These are phyloP conservation scores for Petroica traversi DNA, from an alignment of 2,113 vertebrate species.

Conservation along the genomic window DNA sequence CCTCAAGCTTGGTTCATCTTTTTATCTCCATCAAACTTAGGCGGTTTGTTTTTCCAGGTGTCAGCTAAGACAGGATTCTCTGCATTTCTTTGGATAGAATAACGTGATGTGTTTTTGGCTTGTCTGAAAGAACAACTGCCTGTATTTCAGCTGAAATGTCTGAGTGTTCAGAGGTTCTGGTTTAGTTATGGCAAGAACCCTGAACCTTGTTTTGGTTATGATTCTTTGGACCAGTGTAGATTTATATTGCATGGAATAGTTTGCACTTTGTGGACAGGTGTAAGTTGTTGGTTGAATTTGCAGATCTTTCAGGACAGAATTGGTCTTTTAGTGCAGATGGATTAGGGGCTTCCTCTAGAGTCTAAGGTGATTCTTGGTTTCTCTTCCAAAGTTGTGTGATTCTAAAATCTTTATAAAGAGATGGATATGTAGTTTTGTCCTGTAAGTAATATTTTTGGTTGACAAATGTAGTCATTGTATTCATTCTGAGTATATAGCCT, in stretches of 20 bases:
- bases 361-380: background rate
- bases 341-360: background rate
- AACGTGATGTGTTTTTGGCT: accelerated
- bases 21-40: background rate
- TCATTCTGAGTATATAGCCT: background rate
- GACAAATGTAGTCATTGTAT: background rate
- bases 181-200: background rate
- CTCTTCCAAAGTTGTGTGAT: background rate
- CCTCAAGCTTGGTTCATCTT: background rate
- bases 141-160: background rate
- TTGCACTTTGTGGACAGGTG: background rate
- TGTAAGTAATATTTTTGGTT: background rate
- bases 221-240: background rate
- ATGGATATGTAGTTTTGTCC: background rate
- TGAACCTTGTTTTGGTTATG: background rate
- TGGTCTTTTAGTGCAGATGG: background rate
- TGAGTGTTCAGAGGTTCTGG: background rate
- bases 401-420: background rate
- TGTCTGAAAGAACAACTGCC: background rate
- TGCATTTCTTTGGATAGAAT: background rate
- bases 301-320: background rate
- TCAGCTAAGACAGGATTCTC: background rate
- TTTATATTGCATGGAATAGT: background rate
- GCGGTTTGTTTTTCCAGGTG: background rate
- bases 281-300: background rate